Evolutionary conservation across 2,888 invertebrate genomes (phyloP).

Genomic region (Anthophora plumipes): DNA sequence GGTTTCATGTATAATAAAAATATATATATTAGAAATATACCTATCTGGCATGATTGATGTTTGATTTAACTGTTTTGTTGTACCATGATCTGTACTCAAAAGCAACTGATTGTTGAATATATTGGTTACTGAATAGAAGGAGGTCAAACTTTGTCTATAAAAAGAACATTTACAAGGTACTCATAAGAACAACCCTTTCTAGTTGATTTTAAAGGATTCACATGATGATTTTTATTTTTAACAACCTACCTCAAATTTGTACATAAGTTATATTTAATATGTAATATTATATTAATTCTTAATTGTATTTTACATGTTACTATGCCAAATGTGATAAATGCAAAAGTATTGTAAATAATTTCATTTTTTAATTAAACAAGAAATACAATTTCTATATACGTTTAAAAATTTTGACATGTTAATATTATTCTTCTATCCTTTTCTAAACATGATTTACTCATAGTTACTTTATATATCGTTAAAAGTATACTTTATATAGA

Average conservation of each 20-base stretch:
- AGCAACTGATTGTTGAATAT: conserved; percentile 74
- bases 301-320: background rate
- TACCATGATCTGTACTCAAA: conserved; percentile 71
- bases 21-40: conserved; percentile 62
- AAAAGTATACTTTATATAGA: background rate
- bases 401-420: background rate
- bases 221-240: conserved; percentile 56
- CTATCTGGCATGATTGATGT: conserved; percentile 76
- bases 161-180: conserved; percentile 80
- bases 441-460: background rate
- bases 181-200: conserved; percentile 66
- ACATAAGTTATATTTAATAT: background rate
- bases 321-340: background rate
- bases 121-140: conserved; percentile 73
- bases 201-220: conserved; percentile 63
- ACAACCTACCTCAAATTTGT: conserved; percentile 7
- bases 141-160: conserved; percentile 83
- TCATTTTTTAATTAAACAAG: background rate
- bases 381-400: background rate
- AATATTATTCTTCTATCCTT: background rate
- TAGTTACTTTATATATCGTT: conserved; percentile 2
- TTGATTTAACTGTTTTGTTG: conserved; percentile 50
- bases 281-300: conserved; percentile 6
- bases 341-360: background rate
- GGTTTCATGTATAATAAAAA: conserved; percentile 1